Evolutionary conservation across 2,797 vertebrate species (phyloP).

Genomic region (Urocyon cinereoargenteus): DNA sequence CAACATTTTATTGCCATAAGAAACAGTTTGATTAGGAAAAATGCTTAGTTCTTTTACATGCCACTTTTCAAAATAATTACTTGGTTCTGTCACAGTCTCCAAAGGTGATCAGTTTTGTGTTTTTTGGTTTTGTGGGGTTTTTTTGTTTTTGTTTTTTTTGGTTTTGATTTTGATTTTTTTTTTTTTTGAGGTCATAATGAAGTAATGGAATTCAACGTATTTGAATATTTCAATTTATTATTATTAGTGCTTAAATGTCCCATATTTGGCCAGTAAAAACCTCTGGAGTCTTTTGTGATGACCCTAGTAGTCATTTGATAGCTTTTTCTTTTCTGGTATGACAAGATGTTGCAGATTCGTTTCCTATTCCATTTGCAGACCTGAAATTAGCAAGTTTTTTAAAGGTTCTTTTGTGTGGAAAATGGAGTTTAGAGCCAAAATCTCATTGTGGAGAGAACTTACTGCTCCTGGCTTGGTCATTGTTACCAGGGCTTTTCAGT

Average conservation of each 20-base stretch:
- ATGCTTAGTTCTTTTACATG: slow-evolving; percentile 19
- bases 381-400: background rate
- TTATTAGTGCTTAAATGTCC: background rate
- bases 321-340: background rate
- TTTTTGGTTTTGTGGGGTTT: background rate
- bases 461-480: background rate
- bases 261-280: background rate
- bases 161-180: background rate
- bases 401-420: background rate
- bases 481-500: background rate
- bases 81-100: slow-evolving; percentile 16
- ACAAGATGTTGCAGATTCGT: slow-evolving; percentile 30
- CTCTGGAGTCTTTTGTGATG: background rate
- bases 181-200: slow-evolving; percentile 11
- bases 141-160: background rate
- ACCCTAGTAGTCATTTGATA: background rate
- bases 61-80: slow-evolving; percentile 29
- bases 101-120: background rate
- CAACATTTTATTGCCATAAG: background rate
- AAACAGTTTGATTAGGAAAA: slow-evolving; percentile 36
- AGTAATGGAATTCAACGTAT: background rate
- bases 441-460: background rate
- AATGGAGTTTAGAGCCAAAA: background rate
- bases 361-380: background rate
- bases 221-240: background rate